phyloP scores from a whole-genome alignment of 2,888 invertebrate species.

The Melanophora roralis region DNA sequence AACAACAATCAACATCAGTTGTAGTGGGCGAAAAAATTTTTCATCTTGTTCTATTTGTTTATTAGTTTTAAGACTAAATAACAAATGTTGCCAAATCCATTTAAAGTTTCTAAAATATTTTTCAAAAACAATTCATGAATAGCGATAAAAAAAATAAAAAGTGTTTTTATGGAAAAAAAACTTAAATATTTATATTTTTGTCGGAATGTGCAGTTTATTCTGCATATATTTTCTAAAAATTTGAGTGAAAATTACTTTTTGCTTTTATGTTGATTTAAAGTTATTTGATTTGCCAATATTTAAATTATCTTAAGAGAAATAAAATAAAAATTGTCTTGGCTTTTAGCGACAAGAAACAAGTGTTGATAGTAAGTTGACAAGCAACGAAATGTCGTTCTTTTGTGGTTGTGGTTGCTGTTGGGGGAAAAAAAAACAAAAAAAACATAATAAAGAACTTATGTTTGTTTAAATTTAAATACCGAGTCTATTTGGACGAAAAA shows the following conservation, averaged over 20 bases:
- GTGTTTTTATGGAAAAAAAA: not conserved
- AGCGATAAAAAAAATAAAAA: not conserved
- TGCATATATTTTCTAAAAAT: not conserved
- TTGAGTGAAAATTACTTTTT: not conserved
- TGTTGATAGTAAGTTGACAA: slow-evolving; percentile 50
- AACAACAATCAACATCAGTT: not conserved
- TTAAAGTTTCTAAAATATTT: not conserved
- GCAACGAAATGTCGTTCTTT: slow-evolving; percentile 31
- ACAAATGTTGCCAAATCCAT: slow-evolving; percentile 1
- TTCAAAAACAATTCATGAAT: not conserved
- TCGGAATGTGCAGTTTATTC: no score
- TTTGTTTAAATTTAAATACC: slow-evolving; percentile 6
- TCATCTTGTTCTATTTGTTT: not conserved
- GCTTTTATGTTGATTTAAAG: not conserved
- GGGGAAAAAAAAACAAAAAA: not conserved
- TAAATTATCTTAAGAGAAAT: slow-evolving; percentile 29
- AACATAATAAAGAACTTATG: slow-evolving; percentile 7
- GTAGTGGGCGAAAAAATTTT: slow-evolving; percentile 20
- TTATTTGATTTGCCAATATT: slow-evolving; percentile 32
- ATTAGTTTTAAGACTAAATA: not conserved
- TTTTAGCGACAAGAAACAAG: slow-evolving; percentile 11
- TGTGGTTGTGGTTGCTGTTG: not conserved
- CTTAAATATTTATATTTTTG: not conserved
- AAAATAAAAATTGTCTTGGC: slow-evolving; percentile 15
- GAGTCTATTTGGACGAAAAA: slow-evolving; percentile 1